phyloP scores from a whole-genome alignment of 1,140 invertebrate genomes.

The Colletes latitarsis region DNA sequence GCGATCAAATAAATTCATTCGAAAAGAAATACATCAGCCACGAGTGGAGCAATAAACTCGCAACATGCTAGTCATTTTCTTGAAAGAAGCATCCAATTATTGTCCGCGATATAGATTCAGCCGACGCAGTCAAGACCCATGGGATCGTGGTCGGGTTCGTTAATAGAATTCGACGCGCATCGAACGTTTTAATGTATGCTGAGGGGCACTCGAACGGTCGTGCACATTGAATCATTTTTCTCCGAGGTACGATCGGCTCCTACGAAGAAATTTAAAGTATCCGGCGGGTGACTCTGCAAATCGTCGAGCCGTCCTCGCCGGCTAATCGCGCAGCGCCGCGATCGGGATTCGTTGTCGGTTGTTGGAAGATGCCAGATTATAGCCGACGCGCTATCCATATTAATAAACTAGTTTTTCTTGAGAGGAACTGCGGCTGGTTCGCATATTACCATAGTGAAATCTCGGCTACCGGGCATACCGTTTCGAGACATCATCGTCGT shows the following conservation, averaged over 20 bases:
- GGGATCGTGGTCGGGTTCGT: constrained; percentile 2
- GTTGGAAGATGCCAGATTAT: constrained; percentile 50
- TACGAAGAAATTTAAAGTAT: constrained; percentile 11
- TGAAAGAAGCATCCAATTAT: too few species aligned
- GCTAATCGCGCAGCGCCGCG: constrained; percentile 11
- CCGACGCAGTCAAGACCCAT: neutral
- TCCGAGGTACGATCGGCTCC: too few species aligned
- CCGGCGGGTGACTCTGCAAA: neutral
- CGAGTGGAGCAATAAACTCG: too few species aligned
- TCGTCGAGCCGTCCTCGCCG: neutral
- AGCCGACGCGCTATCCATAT: constrained; percentile 65
- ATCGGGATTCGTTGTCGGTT: neutral
- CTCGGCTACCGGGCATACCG: neutral
- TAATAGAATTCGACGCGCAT: constrained; percentile 9
- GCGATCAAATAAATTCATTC: too few species aligned
- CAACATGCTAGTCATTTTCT: too few species aligned
- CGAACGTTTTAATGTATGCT: neutral
- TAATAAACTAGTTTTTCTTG: constrained; percentile 71
- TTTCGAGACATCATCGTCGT: constrained; percentile 15
- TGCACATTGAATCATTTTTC: constrained; percentile 17
- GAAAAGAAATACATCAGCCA: too few species aligned
- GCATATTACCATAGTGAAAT: constrained; percentile 48
- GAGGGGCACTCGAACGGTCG: neutral
- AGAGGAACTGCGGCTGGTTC: constrained; percentile 16
- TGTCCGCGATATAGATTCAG: neutral